Evolutionary conservation across 1,140 invertebrate species (phyloP), one percentile per base, ranked within the genome.

Genomic region (Fopius arisanus): DNA sequence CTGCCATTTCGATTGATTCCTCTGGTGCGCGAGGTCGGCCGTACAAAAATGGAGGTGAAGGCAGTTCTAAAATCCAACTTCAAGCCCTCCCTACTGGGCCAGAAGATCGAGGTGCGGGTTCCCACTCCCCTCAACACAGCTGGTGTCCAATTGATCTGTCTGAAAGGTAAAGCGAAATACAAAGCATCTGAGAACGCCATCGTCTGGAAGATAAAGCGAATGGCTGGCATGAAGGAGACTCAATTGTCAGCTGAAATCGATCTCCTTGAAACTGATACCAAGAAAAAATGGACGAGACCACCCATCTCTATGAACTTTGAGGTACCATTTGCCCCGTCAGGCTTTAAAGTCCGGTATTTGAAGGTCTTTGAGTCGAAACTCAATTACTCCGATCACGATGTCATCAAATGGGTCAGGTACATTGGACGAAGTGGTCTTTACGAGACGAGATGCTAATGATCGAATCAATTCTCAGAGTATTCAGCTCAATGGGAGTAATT

Each of bases 251-350:
- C 98, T 0, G 98, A 99, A 89, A 99, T 99, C 72, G 98, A 99
- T 87, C 89, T 99, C n/a, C 89, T 99, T 31, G 97, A 98, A 87
- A 99, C 98, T 3, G 97, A 98, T 82, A 97, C 96, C 1, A 99
- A 99, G 89, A 99, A 99, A 89, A 99, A 99, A 88, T 99, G 98
- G 98, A 99, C 98, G 6, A 91, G 98, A 68, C 98, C 98, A 37
- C 98, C 98, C n/a, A 99, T 99, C 81, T 99, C 98, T 0, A 99
- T 99, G 98, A 99, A 98, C 88, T 99, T 99, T 88, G 98, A 99
- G 90, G 97, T 99, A 82, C 93, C 93, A n/a, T 94, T 94, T 77
- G 98, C 98, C 10, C 98, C 98, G 9, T 99, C 98, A 74, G 98
- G 98, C 12, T 99, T 99, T 84, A 95, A 98, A 91, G 98, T 99